These are phyloP conservation scores for Benthosema pterotum DNA, from an alignment of 2,797 vertebrate species.

Conservation along the genomic window DNA sequence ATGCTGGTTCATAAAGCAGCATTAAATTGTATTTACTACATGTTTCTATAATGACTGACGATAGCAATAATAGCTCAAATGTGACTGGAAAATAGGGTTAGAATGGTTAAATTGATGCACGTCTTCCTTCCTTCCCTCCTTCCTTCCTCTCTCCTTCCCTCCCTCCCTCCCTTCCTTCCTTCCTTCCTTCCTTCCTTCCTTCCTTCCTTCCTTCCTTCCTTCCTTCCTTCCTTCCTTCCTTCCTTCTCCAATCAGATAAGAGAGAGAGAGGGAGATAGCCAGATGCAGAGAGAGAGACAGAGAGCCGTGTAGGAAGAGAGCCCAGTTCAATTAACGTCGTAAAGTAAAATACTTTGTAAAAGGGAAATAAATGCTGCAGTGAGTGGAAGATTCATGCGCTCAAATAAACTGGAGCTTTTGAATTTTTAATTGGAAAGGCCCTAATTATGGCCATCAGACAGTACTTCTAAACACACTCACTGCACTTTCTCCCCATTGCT, in stretches of 20 bases:
- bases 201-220: too few relatives aligned
- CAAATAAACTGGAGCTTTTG: constrained; percentile 99
- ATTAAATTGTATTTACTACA: too few relatives aligned
- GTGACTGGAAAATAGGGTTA: too few relatives aligned
- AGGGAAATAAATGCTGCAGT: constrained; percentile 95
- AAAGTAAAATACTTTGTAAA: constrained; percentile 99
- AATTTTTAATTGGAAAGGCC: constrained; percentile 99
- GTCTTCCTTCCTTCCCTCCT: too few relatives aligned
- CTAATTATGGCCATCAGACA: constrained; percentile 99
- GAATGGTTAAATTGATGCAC: too few relatives aligned
- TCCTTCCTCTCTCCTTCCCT: too few relatives aligned
- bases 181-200: too few relatives aligned
- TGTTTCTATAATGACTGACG: too few relatives aligned
- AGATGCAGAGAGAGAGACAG: constrained; percentile 79
- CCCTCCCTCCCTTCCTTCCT: not conserved
- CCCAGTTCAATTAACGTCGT: constrained; percentile 88
- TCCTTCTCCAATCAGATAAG: not conserved
- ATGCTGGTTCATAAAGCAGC: too few relatives aligned
- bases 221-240: not conserved
- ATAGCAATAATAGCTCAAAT: too few relatives aligned
- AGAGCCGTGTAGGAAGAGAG: constrained; percentile 71
- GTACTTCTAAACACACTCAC: constrained; percentile 97
- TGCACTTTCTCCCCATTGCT: constrained; percentile 87
- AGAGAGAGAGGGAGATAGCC: constrained; percentile 66
- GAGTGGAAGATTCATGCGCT: constrained; percentile 96